phyloP scores from a whole-genome alignment of 1,140 invertebrate species.

The Pemphigus obesinymphae region DNA sequence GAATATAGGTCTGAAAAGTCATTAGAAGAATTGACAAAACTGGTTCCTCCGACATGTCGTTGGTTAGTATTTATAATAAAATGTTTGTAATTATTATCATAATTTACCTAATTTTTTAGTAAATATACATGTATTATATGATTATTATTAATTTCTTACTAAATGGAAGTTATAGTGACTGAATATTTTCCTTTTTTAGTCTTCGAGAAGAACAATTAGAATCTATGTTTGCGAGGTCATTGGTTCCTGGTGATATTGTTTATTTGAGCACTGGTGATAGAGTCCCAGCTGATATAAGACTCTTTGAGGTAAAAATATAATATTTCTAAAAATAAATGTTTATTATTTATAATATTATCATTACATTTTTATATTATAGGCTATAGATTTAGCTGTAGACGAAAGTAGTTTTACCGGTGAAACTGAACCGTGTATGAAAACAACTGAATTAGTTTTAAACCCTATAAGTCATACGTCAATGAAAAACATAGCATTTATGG shows the following conservation, averaged over 20 bases:
- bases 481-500: conserved; percentile 97
- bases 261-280: conserved; percentile 89
- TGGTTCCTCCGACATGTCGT: conserved; percentile 87
- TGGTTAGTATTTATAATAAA: conserved; percentile 57
- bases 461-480: conserved; percentile 67
- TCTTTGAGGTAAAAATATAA: conserved; percentile 68
- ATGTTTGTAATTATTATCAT: too few species aligned
- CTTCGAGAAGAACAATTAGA: conserved; percentile 82
- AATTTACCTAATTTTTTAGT: too few species aligned
- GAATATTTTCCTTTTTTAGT: conserved; percentile 54
- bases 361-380: conserved; percentile 47
- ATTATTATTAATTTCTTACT: neutral
- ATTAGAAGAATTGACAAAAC: conserved; percentile 95
- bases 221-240: conserved; percentile 85
- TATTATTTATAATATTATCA: neutral
- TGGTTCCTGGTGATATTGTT: conserved; percentile 98
- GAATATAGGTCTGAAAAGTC: conserved; percentile 99
- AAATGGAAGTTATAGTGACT: neutral
- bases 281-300: conserved; percentile 90
- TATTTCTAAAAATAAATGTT: neutral
- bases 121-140: neutral
- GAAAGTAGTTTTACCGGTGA: conserved; percentile 99
- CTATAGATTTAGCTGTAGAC: conserved; percentile 87
- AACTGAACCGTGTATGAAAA: conserved; percentile 75
- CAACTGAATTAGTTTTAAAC: conserved; percentile 60